Conservation (phyloP, 2,113 vertebrate species). For the Protomyctophum bolini region DNA sequence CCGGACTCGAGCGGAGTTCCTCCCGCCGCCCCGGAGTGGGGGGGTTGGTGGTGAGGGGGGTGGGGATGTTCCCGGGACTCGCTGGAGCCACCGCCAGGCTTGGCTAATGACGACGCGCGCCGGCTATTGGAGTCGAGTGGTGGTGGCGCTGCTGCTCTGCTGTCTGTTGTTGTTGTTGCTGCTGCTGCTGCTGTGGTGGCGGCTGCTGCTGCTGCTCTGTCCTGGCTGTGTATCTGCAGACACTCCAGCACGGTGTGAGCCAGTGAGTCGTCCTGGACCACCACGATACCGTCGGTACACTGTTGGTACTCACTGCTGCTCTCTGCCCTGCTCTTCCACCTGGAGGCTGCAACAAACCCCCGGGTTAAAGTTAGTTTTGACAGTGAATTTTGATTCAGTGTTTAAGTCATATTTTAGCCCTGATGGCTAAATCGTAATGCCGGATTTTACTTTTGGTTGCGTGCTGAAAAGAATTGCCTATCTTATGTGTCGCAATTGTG, state of each 20-base stretch:
- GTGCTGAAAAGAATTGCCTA: too few relatives aligned
- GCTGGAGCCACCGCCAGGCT: slow-evolving; percentile 28
- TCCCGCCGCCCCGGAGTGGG: slow-evolving; percentile 19
- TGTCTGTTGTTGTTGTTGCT: slow-evolving; percentile 32
- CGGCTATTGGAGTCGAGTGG: too few relatives aligned
- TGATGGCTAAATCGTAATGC: too few relatives aligned
- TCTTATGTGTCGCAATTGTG: too few relatives aligned
- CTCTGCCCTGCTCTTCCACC: slow-evolving; percentile 74
- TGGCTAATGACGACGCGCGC: slow-evolving; percentile 35
- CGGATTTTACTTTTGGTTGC: too few relatives aligned
- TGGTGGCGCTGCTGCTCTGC: not conserved
- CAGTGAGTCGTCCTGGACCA: slow-evolving; percentile 67
- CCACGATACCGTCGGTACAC: slow-evolving; percentile 64
- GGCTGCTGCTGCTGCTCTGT: slow-evolving; percentile 16
- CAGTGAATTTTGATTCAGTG: not conserved
- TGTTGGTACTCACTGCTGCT: slow-evolving; percentile 71
- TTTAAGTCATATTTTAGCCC: not conserved
- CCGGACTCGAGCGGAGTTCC: slow-evolving; percentile 44
- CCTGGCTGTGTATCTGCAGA: slow-evolving; percentile 77
- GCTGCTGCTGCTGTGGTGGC: too few relatives aligned
- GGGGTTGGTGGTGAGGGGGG: too few relatives aligned
- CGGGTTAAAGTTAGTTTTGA: too few relatives aligned
- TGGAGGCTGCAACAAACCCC: slow-evolving; percentile 60
- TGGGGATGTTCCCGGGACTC: slow-evolving; percentile 59
- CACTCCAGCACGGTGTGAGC: slow-evolving; percentile 67